Evolutionary conservation across 1,140 invertebrate genomes (phyloP).

Genomic region (Procambarus clarkii): DNA sequence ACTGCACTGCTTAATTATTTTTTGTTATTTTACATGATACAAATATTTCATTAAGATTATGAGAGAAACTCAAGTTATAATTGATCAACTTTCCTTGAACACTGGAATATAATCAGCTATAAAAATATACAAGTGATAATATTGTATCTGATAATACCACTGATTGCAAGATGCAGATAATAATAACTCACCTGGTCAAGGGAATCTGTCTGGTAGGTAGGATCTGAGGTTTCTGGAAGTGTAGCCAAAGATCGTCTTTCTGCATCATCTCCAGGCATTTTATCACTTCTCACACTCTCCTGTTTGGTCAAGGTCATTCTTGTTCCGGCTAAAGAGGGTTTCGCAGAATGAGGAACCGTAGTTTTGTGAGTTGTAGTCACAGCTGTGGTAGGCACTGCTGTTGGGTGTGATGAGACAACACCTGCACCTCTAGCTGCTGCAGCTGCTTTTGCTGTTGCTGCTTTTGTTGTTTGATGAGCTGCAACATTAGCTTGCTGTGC

Average conservation of each 20-base stretch:
- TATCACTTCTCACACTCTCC: constrained; percentile 71
- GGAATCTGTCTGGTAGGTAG: constrained; percentile 71
- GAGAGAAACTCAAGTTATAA: no score
- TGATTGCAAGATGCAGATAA: no score
- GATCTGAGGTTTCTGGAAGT: constrained; percentile 71
- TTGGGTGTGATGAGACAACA: constrained; percentile 22
- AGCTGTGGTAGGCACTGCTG: neutral
- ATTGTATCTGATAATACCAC: no score
- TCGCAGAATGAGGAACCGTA: neutral
- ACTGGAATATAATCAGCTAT: no score
- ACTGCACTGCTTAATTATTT: no score
- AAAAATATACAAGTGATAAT: no score
- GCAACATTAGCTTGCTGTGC: constrained; percentile 73
- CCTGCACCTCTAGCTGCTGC: constrained; percentile 73
- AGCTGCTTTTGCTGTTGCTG: constrained; percentile 75
- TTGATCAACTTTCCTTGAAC: no score
- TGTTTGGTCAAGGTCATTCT: constrained; percentile 60
- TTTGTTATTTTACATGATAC: no score
- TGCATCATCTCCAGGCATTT: constrained; percentile 72
- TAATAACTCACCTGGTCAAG: constrained; percentile 69
- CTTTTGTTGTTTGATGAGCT: constrained; percentile 73
- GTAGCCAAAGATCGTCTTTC: constrained; percentile 73
- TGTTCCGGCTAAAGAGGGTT: constrained; percentile 1
- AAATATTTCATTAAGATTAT: no score
- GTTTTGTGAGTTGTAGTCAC: constrained; percentile 11